A percentile compares a stretch with the other conserved stretches of the same genome.
Evolutionary conservation across 2,888 invertebrate species (phyloP).

Genomic region (Heliconius sara): DNA sequence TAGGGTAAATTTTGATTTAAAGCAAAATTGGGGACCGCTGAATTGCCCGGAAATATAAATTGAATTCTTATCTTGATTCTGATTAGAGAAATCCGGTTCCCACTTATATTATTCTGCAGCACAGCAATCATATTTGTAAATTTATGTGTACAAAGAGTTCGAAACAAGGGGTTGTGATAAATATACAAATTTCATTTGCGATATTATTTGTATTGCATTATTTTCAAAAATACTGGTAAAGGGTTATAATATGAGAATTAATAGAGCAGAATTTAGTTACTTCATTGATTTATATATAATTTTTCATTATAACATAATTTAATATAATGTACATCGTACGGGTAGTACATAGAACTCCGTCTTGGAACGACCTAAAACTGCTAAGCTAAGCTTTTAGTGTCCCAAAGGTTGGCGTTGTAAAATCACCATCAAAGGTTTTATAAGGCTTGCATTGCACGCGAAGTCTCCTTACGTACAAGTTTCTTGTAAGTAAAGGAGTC

Average conservation of each 20-base stretch:
- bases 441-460: conserved; percentile 34
- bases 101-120: conserved; percentile 44
- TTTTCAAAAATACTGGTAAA: neutral
- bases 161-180: neutral
- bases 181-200: neutral
- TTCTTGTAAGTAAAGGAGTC: conserved; percentile 64
- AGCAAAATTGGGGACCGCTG: conserved; percentile 65
- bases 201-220: neutral
- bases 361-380: neutral
- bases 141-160: conserved; percentile 29
- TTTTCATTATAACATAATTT: neutral
- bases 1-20: conserved; percentile 74
- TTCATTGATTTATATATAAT: neutral
- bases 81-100: conserved; percentile 55
- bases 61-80: conserved; percentile 72
- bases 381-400: neutral
- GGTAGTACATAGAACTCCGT: neutral
- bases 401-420: conserved; percentile 14
- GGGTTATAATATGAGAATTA: neutral
- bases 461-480: conserved; percentile 30
- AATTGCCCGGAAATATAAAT: conserved; percentile 70
- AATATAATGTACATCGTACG: neutral
- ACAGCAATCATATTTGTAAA: conserved; percentile 32
- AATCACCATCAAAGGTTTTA: conserved; percentile 36
- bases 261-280: neutral